Conservation (phyloP, 2,888 invertebrate species). For the Plagodis pulveraria region DNA sequence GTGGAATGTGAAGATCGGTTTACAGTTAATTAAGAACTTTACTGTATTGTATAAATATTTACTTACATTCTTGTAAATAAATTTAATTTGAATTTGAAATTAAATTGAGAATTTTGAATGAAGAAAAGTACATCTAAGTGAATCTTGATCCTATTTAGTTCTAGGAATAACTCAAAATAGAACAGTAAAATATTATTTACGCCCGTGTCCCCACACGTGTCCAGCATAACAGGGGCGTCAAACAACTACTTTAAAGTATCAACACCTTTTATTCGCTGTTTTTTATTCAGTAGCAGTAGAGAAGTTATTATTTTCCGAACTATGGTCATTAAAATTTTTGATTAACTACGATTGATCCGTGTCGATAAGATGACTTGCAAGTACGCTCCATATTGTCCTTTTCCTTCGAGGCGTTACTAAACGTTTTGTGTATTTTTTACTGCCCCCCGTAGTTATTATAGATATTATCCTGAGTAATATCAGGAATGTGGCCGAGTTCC, state of each 20-base stretch:
- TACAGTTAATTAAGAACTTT: too few relatives aligned
- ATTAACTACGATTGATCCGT: slow-evolving; percentile 83
- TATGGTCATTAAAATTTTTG: slow-evolving; percentile 85
- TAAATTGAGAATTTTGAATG: too few relatives aligned
- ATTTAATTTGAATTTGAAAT: too few relatives aligned
- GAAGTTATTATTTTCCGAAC: slow-evolving; percentile 84
- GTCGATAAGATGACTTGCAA: slow-evolving; percentile 81
- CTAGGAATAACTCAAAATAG: too few relatives aligned
- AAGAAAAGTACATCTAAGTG: too few relatives aligned
- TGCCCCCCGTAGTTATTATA: slow-evolving; percentile 54
- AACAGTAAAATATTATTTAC: too few relatives aligned
- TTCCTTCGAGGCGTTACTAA: slow-evolving; percentile 77
- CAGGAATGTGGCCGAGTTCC: slow-evolving; percentile 59
- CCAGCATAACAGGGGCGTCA: too few relatives aligned
- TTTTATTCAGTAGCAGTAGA: slow-evolving; percentile 65
- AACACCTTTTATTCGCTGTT: slow-evolving; percentile 44
- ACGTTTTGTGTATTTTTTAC: slow-evolving; percentile 75
- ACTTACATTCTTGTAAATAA: too few relatives aligned
- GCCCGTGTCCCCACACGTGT: too few relatives aligned
- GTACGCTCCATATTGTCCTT: slow-evolving; percentile 70
- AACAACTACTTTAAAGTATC: slow-evolving; percentile 51
- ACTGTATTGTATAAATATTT: too few relatives aligned
- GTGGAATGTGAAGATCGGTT: too few relatives aligned
- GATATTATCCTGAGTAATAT: slow-evolving; percentile 68
- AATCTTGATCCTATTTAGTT: too few relatives aligned